A percentile compares a stretch with the other conserved stretches of the same genome.
These are phyloP conservation scores for Amphipyra berbera DNA, from an alignment of 2,888 invertebrate species.

Conservation along the genomic window DNA sequence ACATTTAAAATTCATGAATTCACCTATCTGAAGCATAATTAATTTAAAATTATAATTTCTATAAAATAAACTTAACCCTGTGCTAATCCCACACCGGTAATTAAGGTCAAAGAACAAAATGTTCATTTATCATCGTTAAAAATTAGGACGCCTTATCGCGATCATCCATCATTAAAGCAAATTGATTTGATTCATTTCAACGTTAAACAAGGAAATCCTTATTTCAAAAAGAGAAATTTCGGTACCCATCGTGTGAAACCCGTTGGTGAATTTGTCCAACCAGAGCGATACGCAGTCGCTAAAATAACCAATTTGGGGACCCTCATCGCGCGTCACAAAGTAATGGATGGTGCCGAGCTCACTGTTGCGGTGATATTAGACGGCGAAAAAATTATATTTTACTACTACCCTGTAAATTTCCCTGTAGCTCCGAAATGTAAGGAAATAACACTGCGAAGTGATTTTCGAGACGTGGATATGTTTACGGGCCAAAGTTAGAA, in stretches of 20 bases:
- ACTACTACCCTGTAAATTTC: conserved; percentile 53
- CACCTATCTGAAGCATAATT: no score
- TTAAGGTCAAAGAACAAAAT: conserved; percentile 40
- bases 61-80: conserved; percentile 5
- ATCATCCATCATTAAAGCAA: conserved; percentile 26
- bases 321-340: conserved; percentile 74
- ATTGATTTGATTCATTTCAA: conserved; percentile 26
- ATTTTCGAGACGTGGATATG: conserved; percentile 19
- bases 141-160: conserved; percentile 25
- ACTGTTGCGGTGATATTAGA: conserved; percentile 63
- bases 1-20: no score
- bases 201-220: conserved; percentile 18
- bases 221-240: conserved; percentile 26
- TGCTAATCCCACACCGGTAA: conserved; percentile 31
- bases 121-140: conserved; percentile 39
- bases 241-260: conserved; percentile 39
- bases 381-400: conserved; percentile 60
- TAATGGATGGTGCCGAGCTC: conserved; percentile 71
- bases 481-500: conserved; percentile 13
- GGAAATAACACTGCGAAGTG: conserved; percentile 28
- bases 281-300: conserved; percentile 61
- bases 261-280: conserved; percentile 56
- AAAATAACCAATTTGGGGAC: conserved; percentile 75
- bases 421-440: conserved; percentile 35
- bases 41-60: no score